phyloP scores from a whole-genome alignment of 2,888 invertebrate species.

The Clistopyga incitator region DNA sequence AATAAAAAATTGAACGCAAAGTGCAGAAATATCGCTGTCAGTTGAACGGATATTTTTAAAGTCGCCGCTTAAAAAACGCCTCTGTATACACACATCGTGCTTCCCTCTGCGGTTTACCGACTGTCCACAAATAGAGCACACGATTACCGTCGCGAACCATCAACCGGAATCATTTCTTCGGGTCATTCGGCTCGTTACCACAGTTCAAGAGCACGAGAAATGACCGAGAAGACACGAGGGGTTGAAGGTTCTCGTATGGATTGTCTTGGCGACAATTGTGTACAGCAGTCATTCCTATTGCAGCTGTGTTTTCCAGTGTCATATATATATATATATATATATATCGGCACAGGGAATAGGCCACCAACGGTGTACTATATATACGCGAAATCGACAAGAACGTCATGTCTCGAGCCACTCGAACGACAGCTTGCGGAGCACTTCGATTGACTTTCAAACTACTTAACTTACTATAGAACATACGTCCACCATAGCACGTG shows the following conservation, averaged over 20 bases:
- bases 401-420: constrained; percentile 14
- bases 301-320: neutral
- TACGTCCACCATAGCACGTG: constrained; percentile 5
- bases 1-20: neutral
- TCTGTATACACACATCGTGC: neutral
- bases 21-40: neutral
- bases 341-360: neutral
- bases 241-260: constrained; percentile 14
- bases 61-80: neutral
- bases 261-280: constrained; percentile 23
- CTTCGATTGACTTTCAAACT: constrained; percentile 52
- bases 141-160: constrained; percentile 8
- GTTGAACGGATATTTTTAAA: neutral
- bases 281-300: neutral
- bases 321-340: neutral
- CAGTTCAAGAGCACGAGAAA: constrained; percentile 25
- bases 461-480: constrained; percentile 17
- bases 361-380: neutral
- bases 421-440: constrained; percentile 27
- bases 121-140: neutral
- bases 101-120: constrained; percentile 3
- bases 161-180: constrained; percentile 15
- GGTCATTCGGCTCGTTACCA: constrained; percentile 34
- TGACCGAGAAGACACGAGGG: constrained; percentile 2
- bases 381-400: constrained; percentile 10